Evolutionary conservation across 64 coral and sea anemone genomes (phyloP).

Genomic region (Cladopsammia gracilis): DNA sequence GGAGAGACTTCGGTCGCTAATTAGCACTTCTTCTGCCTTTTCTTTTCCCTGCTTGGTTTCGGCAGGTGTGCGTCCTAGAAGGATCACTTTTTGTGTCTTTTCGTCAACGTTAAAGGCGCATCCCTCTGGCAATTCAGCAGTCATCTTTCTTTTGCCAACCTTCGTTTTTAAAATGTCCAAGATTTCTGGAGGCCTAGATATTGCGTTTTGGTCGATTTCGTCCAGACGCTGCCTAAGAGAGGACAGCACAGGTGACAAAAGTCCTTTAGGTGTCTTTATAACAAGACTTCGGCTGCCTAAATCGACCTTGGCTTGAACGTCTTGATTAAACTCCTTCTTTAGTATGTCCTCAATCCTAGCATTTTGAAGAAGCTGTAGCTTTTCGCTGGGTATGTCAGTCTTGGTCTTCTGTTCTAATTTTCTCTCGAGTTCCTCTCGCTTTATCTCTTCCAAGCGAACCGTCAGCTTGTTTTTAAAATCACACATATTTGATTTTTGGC

Average conservation of each 20-base stretch:
- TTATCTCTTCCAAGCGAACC: background rate
- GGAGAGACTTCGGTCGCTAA: background rate
- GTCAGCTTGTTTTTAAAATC: conserved; percentile 11
- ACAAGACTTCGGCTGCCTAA: background rate
- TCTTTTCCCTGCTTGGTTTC: conserved; percentile 2
- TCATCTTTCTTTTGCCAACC: conserved; percentile 20
- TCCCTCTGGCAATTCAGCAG: background rate
- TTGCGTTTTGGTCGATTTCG: conserved; percentile 3
- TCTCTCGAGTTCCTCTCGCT: conserved; percentile 24
- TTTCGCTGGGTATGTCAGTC: conserved; percentile 1
- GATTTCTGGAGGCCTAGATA: background rate
- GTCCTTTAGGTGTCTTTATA: conserved; percentile 21
- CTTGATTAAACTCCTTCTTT: background rate
- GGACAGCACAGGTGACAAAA: background rate
- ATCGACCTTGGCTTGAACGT: conserved; percentile 1
- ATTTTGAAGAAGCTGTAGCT: conserved; percentile 4
- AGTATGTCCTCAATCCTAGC: conserved; percentile 19
- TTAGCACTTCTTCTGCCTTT: background rate
- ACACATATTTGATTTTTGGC: background rate
- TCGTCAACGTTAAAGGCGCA: conserved; percentile 32
- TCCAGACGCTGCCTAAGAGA: conserved; percentile 18
- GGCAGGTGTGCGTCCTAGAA: background rate
- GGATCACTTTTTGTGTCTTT: background rate
- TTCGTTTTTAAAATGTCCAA: conserved; percentile 24
- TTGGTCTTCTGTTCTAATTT: conserved; percentile 17